Percentiles rank a stretch among this genome's conserved stretches.
Conservation (phyloP, 2,797 vertebrate species). For the Kryptolebias ocellatus region DNA sequence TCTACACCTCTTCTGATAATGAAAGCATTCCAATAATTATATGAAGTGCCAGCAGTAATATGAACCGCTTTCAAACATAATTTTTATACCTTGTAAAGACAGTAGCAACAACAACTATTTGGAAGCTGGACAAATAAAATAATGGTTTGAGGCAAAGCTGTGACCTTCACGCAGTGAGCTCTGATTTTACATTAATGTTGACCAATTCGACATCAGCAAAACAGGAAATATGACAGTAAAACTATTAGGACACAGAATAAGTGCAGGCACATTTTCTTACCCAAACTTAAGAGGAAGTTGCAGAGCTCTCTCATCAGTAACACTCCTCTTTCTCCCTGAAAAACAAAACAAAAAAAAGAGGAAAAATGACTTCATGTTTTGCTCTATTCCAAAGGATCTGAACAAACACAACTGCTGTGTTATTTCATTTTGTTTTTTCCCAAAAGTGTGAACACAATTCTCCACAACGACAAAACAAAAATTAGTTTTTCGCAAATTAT, state of each 20-base stretch:
- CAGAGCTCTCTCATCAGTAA: conserved; percentile 89
- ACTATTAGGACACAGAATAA: conserved; percentile 27
- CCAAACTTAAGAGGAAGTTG: conserved; percentile 90
- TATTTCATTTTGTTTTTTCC: too few species aligned
- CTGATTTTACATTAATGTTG: conserved; percentile 46
- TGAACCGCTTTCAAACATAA: too few species aligned
- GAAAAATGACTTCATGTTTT: conserved; percentile 11
- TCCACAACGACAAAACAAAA: too few species aligned
- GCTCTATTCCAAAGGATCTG: background rate
- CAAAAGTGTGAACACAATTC: too few species aligned
- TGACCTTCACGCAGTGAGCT: conserved; percentile 12
- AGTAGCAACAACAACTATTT: too few species aligned
- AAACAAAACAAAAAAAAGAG: conserved; percentile 42
- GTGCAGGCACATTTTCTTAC: conserved; percentile 74
- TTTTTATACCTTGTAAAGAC: too few species aligned
- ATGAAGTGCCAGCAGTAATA: too few species aligned
- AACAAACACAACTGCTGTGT: background rate
- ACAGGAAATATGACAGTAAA: conserved; percentile 14
- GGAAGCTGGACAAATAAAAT: too few species aligned
- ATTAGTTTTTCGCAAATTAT: too few species aligned
- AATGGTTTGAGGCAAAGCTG: too few species aligned
- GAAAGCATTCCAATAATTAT: too few species aligned
- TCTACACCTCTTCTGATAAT: too few species aligned
- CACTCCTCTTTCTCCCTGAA: conserved; percentile 87
- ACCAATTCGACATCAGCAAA: conserved; percentile 30